Conservation (phyloP, 2,888 invertebrate species). For the Archips crataeganus region DNA sequence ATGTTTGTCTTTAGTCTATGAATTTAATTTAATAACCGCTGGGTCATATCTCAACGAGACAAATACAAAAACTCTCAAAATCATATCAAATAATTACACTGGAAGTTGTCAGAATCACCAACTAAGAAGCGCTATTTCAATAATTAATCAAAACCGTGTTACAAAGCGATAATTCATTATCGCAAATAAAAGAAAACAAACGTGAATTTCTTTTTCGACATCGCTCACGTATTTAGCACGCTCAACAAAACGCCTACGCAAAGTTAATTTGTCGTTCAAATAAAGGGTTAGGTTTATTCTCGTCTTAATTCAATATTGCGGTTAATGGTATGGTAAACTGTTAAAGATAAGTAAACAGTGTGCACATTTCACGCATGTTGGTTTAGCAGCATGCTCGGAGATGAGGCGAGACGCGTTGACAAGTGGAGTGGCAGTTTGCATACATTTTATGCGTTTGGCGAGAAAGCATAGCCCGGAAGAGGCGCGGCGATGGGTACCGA, state of each 20-base stretch:
- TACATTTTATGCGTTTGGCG: conserved; percentile 76
- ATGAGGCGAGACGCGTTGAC: conserved; percentile 67
- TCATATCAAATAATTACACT: background rate
- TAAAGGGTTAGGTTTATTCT: conserved; percentile 50
- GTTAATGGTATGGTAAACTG: conserved; percentile 70
- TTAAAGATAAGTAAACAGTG: conserved; percentile 66
- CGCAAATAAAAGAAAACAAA: conserved; percentile 6
- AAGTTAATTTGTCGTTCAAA: conserved; percentile 47
- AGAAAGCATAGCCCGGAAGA: conserved; percentile 79
- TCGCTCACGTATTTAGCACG: conserved; percentile 12
- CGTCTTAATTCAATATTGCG: conserved; percentile 56
- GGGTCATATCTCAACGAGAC: background rate
- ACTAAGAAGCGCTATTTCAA: background rate
- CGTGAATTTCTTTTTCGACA: conserved; percentile 5
- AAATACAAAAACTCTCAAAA: background rate
- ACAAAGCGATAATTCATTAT: background rate
- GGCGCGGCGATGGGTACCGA: conserved; percentile 70
- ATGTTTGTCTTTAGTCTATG: background rate
- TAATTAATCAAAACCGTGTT: conserved; percentile 1
- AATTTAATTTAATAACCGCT: background rate
- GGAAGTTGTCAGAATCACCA: background rate
- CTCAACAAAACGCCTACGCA: conserved; percentile 34
- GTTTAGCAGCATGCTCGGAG: conserved; percentile 63
- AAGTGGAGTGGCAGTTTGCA: conserved; percentile 75
- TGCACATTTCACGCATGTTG: conserved; percentile 66